Evolutionary conservation across 2,113 vertebrate genomes (phyloP), one percentile per base, ranked within the genome.

Genomic region (Phyllopteryx taeniolatus): DNA sequence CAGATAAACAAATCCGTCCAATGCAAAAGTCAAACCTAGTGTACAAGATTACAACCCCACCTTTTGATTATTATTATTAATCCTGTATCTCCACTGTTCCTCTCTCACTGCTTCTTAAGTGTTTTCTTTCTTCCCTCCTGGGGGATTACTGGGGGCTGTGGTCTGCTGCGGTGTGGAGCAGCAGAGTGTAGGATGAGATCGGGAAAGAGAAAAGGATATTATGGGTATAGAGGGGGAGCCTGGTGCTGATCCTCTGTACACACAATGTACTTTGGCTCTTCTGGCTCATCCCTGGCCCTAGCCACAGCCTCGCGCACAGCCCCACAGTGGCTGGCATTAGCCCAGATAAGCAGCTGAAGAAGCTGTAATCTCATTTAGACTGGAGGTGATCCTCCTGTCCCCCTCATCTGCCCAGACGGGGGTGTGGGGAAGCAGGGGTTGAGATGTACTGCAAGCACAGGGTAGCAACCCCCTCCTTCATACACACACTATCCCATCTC

Each of bases 291-390:
- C 86, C 78, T 83, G 85, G 87, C 82, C 79, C 78, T 68, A 76
- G 87, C 85, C 80, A 80, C 83, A 80, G 85, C 79, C 75, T 81
- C 80, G 69, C 71, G 73, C 69, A 80, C 87, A 85, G 83, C 86
- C 82, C 95, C 95, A 95, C 94, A 93, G 94, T 93, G 95, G 94
- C 96, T 98, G 95, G 96, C 95, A 96, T 98, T 95, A 98, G 95
- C 94, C 93, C 94, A 94, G 95, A 97, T 99, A 98, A 98, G 95
- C 95, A 93, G 94, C 94, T 94, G 94, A 98, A 97, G 95, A 94
- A 96, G 95, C 95, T 97, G 96, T 98, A 98, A 99, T 99, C 97
- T 97, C 96, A 97, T 98, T 99, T 98, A 96, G 95, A 96, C 95
- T 92, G 93, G 94, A 95, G 95, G 96, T 97, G 96, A 98, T 97